Evolutionary conservation across 1,140 invertebrate genomes (phyloP).

Genomic region (Diploscapter pachys): DNA sequence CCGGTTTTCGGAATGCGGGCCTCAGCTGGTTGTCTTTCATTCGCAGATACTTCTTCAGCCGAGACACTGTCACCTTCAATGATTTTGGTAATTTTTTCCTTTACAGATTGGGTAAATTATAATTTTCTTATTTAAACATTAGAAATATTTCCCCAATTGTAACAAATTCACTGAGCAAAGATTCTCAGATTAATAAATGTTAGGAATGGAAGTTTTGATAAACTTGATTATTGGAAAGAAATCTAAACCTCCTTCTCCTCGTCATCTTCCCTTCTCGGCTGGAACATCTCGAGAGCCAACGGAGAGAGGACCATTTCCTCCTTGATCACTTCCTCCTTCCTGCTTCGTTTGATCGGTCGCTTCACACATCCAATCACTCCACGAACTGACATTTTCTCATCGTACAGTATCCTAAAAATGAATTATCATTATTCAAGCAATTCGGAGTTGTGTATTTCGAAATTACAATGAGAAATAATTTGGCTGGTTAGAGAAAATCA

Average conservation of each 20-base stretch:
- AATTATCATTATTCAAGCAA: background rate
- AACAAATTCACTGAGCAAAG: too few relatives aligned
- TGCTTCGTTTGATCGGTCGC: conserved; percentile 70
- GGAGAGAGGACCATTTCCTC: conserved; percentile 94
- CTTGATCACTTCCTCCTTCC: conserved; percentile 74
- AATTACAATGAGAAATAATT: too few relatives aligned
- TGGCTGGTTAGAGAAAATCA: too few relatives aligned
- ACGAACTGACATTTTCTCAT: conserved; percentile 76
- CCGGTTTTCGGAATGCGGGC: conserved; percentile 87
- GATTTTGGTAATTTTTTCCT: too few relatives aligned
- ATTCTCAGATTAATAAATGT: too few relatives aligned
- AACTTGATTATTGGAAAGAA: too few relatives aligned
- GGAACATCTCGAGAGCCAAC: conserved; percentile 89
- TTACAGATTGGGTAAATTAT: too few relatives aligned
- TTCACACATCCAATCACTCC: conserved; percentile 86
- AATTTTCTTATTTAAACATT: too few relatives aligned
- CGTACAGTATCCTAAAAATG: conserved; percentile 71
- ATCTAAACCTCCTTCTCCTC: conserved; percentile 70
- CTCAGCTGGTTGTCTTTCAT: conserved; percentile 83
- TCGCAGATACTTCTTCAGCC: conserved; percentile 70
- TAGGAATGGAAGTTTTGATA: too few relatives aligned
- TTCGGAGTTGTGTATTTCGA: too few relatives aligned
- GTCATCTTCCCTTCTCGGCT: conserved; percentile 61
- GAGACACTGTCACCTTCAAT: conserved; percentile 71
- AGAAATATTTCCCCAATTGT: too few relatives aligned